A percentile compares a stretch with the other conserved stretches of the same genome.
Conservation (phyloP, 2,888 invertebrate genomes). For the Iphiclides podalirius region DNA sequence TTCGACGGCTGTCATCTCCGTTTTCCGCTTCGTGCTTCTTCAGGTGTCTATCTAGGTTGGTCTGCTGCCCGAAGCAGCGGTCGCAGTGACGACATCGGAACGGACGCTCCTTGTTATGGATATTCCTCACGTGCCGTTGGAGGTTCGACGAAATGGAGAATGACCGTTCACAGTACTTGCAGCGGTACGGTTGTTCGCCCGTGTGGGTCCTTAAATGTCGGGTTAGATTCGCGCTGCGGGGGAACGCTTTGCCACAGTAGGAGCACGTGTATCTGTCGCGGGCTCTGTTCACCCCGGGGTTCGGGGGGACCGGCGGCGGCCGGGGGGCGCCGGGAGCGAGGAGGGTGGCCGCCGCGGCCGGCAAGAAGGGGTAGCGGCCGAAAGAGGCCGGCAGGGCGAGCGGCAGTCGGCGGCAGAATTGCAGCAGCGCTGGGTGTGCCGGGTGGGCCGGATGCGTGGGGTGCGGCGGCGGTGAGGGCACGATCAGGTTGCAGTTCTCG, state of each 20-base stretch:
- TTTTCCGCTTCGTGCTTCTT: conserved; percentile 98
- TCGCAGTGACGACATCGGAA: conserved; percentile 99
- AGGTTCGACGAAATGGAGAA: conserved; percentile 99
- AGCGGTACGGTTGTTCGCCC: conserved; percentile 98
- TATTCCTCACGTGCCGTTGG: conserved; percentile 98
- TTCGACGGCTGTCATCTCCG: conserved; percentile 85
- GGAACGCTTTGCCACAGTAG: conserved; percentile 98
- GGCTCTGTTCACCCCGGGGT: conserved; percentile 80
- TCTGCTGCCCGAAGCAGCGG: conserved; percentile 99
- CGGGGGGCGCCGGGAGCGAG: conserved; percentile 66
- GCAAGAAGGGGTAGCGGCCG: conserved; percentile 72
- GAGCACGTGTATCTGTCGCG: conserved; percentile 97
- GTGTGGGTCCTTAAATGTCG: conserved; percentile 98
- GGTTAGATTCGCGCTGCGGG: conserved; percentile 97
- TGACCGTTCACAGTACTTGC: conserved; percentile 99
- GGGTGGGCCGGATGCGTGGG: conserved; percentile 76
- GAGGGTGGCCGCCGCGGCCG: conserved; percentile 69
- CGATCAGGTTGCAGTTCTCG: conserved; percentile 91
- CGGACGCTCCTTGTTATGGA: conserved; percentile 99
- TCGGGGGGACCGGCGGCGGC: conserved; percentile 63
- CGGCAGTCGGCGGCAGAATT: conserved; percentile 70
- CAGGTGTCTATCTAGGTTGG: conserved; percentile 97
- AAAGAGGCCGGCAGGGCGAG: conserved; percentile 71
- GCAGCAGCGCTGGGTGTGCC: conserved; percentile 73
- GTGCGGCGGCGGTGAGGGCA: conserved; percentile 79